phyloP scores from a whole-genome alignment of 2,888 invertebrate genomes.

The Cremastinae sp. region DNA sequence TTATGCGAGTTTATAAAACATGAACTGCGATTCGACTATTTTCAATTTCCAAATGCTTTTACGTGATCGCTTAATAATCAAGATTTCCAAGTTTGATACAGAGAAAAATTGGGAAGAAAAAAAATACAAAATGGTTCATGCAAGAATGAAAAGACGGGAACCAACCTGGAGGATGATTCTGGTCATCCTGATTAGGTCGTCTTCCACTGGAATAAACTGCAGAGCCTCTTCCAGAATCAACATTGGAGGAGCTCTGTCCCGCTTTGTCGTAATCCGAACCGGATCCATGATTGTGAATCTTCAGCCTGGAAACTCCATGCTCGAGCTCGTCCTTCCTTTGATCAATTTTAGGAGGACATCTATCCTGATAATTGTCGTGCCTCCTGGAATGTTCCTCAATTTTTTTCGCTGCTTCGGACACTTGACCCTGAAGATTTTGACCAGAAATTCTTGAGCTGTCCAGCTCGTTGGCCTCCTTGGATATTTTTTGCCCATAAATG shows the following conservation, averaged over 20 bases:
- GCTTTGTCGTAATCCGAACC: slow-evolving; percentile 87
- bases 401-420: slow-evolving; percentile 68
- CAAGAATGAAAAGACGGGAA: slow-evolving; percentile 14
- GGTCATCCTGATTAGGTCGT: slow-evolving; percentile 81
- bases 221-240: slow-evolving; percentile 90
- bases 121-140: neutral
- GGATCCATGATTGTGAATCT: slow-evolving; percentile 76
- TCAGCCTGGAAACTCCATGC: slow-evolving; percentile 74
- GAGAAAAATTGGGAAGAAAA: neutral
- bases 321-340: slow-evolving; percentile 74
- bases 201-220: slow-evolving; percentile 89
- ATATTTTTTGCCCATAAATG: slow-evolving; percentile 57
- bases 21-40: no score
- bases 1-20: no score
- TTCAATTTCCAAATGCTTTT: no score
- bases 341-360: slow-evolving; percentile 66
- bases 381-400: slow-evolving; percentile 64
- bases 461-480: slow-evolving; percentile 67
- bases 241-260: slow-evolving; percentile 87
- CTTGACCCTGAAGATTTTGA: slow-evolving; percentile 60
- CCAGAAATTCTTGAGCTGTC: slow-evolving; percentile 61
- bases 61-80: no score
- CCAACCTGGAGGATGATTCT: slow-evolving; percentile 74
- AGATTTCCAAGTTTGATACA: no score
- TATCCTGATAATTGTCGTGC: slow-evolving; percentile 58